These are phyloP conservation scores for Tineola bisselliella DNA, from an alignment of 2,888 invertebrate species.

Conservation along the genomic window DNA sequence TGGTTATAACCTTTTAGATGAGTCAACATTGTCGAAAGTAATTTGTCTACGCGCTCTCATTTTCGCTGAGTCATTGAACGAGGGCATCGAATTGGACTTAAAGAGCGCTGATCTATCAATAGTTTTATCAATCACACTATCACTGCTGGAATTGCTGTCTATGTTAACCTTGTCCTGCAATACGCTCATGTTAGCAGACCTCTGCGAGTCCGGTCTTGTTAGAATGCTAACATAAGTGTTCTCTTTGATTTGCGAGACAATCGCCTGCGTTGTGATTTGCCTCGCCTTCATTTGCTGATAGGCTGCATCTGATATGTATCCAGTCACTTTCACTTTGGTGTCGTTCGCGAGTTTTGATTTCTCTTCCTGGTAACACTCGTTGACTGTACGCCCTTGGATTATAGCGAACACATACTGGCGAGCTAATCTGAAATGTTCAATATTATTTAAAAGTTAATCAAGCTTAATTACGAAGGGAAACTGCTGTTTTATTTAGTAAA, in stretches of 20 bases:
- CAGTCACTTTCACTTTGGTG: conserved; percentile 43
- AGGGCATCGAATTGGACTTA: conserved; percentile 56
- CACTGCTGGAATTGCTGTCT: conserved; percentile 38
- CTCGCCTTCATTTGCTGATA: conserved; percentile 43
- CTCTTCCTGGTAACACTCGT: conserved; percentile 69
- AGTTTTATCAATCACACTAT: conserved; percentile 27
- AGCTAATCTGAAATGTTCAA: conserved; percentile 59
- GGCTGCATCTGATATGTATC: conserved; percentile 58
- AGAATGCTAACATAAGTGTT: conserved; percentile 35
- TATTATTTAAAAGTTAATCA: not conserved
- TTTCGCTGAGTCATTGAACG: conserved; percentile 54
- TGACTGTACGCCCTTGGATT: conserved; percentile 71
- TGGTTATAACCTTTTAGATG: conserved; percentile 43
- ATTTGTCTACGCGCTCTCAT: conserved; percentile 69
- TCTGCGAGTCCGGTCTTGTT: conserved; percentile 38
- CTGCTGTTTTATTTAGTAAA: too few species aligned
- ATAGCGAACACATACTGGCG: conserved; percentile 72
- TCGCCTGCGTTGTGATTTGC: conserved; percentile 22
- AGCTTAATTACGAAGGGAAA: too few species aligned
- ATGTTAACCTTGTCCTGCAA: conserved; percentile 62
- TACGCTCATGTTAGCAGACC: conserved; percentile 47
- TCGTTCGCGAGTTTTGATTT: conserved; percentile 41
- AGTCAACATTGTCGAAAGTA: conserved; percentile 66
- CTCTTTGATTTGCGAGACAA: conserved; percentile 47
- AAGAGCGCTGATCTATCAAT: conserved; percentile 39